Evolutionary conservation across 2,113 vertebrate genomes (phyloP).

Genomic region (Meles meles): DNA sequence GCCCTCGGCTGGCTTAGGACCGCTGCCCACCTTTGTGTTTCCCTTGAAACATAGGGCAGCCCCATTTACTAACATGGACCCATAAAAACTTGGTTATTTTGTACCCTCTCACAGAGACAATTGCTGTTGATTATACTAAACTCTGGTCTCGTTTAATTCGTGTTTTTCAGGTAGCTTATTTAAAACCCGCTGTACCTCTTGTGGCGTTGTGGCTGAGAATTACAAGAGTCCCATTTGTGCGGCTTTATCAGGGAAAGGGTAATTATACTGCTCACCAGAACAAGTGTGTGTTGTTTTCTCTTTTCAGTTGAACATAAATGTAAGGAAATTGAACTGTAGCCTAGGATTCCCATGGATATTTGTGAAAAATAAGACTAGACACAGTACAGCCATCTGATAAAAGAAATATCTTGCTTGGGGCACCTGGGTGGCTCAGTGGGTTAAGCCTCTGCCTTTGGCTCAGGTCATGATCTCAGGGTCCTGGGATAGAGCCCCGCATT

Average conservation of each 20-base stretch:
- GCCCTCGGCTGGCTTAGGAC: not conserved
- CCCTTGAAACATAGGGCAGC: not conserved
- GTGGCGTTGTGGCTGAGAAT: slow-evolving; percentile 88
- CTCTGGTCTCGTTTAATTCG: not conserved
- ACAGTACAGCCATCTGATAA: not conserved
- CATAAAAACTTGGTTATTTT: not conserved
- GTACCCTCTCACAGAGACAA: not conserved
- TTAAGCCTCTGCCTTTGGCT: no score
- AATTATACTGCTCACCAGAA: slow-evolving; percentile 49
- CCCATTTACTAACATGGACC: not conserved
- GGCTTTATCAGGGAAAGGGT: slow-evolving; percentile 92
- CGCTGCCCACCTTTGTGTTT: not conserved
- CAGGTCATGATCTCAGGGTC: no score
- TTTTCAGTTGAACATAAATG: not conserved
- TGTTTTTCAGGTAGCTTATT: slow-evolving; percentile 90
- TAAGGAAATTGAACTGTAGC: not conserved
- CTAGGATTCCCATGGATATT: not conserved
- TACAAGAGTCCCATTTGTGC: slow-evolving; percentile 92
- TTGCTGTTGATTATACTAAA: not conserved
- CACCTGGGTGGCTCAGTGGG: no score
- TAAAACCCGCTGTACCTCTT: slow-evolving; percentile 95
- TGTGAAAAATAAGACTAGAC: not conserved
- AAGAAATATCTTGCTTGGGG: not conserved
- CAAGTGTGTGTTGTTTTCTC: not conserved
- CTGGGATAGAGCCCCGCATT: no score